A percentile compares a stretch with the other conserved stretches of the same genome.
Conservation (phyloP, 2,888 invertebrate species). For the Tholera decimalis region DNA sequence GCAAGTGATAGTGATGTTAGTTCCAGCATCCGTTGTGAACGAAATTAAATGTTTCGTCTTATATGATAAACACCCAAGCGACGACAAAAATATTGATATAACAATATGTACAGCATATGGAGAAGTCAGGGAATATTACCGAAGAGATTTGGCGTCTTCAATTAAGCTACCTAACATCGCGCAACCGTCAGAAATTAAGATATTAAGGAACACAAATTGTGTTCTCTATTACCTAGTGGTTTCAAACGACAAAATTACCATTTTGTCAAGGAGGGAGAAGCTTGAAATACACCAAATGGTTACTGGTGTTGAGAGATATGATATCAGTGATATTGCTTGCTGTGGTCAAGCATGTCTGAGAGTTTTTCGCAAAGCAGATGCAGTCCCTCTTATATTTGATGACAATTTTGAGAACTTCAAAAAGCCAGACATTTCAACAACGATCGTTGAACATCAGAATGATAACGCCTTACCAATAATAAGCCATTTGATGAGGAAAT, state of each 20-base stretch:
- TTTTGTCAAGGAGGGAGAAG: slow-evolving; percentile 73
- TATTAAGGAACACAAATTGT: slow-evolving; percentile 77
- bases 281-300: slow-evolving; percentile 71
- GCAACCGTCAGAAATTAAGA: slow-evolving; percentile 70
- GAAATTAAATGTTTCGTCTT: slow-evolving; percentile 80
- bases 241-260: slow-evolving; percentile 70
- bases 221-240: slow-evolving; percentile 80
- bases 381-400: slow-evolving; percentile 81
- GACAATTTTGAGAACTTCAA: slow-evolving; percentile 76
- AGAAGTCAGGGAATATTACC: slow-evolving; percentile 80
- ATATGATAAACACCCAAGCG: slow-evolving; percentile 82
- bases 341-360: slow-evolving; percentile 76
- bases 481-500: slow-evolving; percentile 76
- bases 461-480: slow-evolving; percentile 72
- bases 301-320: slow-evolving; percentile 73
- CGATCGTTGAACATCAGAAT: slow-evolving; percentile 18
- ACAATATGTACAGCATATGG: slow-evolving; percentile 77
- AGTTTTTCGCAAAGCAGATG: slow-evolving; percentile 77
- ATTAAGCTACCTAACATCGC: slow-evolving; percentile 62
- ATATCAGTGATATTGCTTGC: slow-evolving; percentile 73
- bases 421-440: slow-evolving; percentile 57
- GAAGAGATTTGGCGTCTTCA: slow-evolving; percentile 74
- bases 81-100: slow-evolving; percentile 76
- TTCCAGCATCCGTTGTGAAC: slow-evolving; percentile 75
- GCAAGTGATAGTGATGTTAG: slow-evolving; percentile 70